Evolutionary conservation across 2,888 invertebrate species (phyloP).

Genomic region (Crioceris asparagi): DNA sequence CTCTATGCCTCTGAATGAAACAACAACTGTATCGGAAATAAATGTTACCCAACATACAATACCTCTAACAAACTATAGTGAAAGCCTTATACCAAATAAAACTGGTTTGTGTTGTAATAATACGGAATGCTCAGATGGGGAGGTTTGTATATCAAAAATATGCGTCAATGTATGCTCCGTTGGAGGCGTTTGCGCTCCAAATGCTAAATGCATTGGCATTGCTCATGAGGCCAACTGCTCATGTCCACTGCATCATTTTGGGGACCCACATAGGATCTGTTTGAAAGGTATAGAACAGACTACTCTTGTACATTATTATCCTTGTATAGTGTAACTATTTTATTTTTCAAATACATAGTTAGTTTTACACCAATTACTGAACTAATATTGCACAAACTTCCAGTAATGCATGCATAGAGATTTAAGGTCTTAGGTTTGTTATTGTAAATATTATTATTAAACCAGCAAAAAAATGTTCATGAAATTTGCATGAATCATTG

Average conservation of each 20-base stretch:
- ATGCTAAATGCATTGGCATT: conserved; percentile 50
- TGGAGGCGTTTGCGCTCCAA: conserved; percentile 45
- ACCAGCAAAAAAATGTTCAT: too few species aligned
- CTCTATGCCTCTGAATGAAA: too few species aligned
- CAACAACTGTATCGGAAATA: background rate
- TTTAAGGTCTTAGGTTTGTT: too few species aligned
- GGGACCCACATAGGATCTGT: conserved; percentile 48
- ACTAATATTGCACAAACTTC: too few species aligned
- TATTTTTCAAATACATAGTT: too few species aligned
- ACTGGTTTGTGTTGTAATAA: conserved; percentile 49
- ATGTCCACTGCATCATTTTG: conserved; percentile 45
- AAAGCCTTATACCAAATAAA: conserved; percentile 34
- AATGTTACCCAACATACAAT: conserved; percentile 2
- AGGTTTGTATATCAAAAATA: conserved; percentile 51
- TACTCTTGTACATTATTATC: too few species aligned
- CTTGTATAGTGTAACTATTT: too few species aligned
- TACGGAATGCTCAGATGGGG: conserved; percentile 50
- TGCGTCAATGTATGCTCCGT: conserved; percentile 54
- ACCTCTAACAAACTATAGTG: conserved; percentile 27
- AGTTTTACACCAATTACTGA: too few species aligned
- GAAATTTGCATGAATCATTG: too few species aligned
- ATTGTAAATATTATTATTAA: too few species aligned
- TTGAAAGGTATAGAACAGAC: conserved; percentile 45
- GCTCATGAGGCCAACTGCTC: conserved; percentile 53
- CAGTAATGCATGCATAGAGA: too few species aligned